Percentiles rank a stretch among this genome's conserved stretches.
Conservation (phyloP, 2,888 invertebrate species). For the Danaus chrysippus region DNA sequence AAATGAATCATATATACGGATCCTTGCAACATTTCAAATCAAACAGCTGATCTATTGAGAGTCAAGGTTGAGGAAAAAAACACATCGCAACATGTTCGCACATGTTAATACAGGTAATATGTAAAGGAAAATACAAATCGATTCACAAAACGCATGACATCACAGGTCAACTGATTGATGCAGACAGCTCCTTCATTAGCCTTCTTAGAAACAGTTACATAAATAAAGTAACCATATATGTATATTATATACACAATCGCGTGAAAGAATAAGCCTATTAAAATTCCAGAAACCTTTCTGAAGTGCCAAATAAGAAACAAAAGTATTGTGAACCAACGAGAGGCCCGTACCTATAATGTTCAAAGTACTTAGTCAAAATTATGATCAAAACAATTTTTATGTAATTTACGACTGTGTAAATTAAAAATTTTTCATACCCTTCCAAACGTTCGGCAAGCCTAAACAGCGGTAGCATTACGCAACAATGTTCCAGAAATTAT, state of each 20-base stretch:
- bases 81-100: constrained; percentile 52
- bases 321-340: too few relatives aligned
- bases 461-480: constrained; percentile 50
- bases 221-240: constrained; percentile 7
- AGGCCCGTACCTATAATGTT: neutral
- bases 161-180: constrained; percentile 50
- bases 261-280: neutral
- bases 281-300: neutral
- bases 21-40: constrained; percentile 57
- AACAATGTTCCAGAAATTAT: constrained; percentile 56
- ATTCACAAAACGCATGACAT: constrained; percentile 50
- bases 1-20: constrained; percentile 65
- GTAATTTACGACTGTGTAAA: neutral
- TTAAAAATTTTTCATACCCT: neutral
- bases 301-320: too few relatives aligned
- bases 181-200: constrained; percentile 35
- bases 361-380: neutral
- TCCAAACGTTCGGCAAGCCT: constrained; percentile 39
- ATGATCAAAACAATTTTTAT: neutral
- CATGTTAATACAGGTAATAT: constrained; percentile 31
- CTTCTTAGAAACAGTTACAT: constrained; percentile 19
- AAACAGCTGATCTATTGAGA: constrained; percentile 55
- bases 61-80: constrained; percentile 48
- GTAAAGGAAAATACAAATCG: constrained; percentile 33
- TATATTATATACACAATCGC: too few relatives aligned